A percentile compares a stretch with the other conserved stretches of the same genome.
These are phyloP conservation scores for Ricordea florida DNA, from an alignment of 92 coral and sea anemone genomes.

Conservation along the genomic window DNA sequence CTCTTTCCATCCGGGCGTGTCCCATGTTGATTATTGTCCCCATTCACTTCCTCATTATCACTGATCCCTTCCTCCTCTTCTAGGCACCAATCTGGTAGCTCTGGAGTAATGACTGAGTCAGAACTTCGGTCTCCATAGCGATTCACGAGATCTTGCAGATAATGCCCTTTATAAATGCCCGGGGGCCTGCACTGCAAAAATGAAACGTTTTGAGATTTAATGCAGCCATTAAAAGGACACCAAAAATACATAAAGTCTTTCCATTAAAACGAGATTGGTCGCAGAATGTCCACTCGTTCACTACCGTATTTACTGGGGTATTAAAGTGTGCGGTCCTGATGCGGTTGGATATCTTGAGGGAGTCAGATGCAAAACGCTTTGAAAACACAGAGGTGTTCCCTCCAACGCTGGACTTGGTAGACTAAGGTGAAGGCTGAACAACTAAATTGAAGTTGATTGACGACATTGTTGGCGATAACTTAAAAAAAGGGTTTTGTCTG, in stretches of 20 bases:
- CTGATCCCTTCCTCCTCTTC: constrained; percentile 87
- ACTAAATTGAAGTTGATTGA: no score
- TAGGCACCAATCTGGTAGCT: constrained; percentile 93
- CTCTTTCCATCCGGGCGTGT: constrained; percentile 70
- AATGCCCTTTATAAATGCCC: constrained; percentile 93
- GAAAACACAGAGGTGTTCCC: no score
- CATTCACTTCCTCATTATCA: constrained; percentile 66
- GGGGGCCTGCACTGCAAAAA: constrained; percentile 78
- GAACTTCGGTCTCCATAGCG: constrained; percentile 81
- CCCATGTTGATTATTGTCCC: constrained; percentile 42
- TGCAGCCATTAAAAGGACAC: neutral
- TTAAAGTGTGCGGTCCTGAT: no score
- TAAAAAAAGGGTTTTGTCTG: no score
- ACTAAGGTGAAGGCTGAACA: no score
- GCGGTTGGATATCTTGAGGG: no score
- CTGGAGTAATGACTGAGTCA: constrained; percentile 72
- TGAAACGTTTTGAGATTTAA: neutral
- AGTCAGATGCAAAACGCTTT: no score
- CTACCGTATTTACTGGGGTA: no score
- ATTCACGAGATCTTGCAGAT: constrained; percentile 71
- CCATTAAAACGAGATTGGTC: neutral
- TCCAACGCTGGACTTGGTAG: no score
- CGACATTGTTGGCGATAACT: no score
- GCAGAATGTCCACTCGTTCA: neutral
- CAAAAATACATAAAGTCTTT: neutral